These are phyloP conservation scores for Cremastinae sp. DNA, from an alignment of 2,888 invertebrate species.

Conservation along the genomic window DNA sequence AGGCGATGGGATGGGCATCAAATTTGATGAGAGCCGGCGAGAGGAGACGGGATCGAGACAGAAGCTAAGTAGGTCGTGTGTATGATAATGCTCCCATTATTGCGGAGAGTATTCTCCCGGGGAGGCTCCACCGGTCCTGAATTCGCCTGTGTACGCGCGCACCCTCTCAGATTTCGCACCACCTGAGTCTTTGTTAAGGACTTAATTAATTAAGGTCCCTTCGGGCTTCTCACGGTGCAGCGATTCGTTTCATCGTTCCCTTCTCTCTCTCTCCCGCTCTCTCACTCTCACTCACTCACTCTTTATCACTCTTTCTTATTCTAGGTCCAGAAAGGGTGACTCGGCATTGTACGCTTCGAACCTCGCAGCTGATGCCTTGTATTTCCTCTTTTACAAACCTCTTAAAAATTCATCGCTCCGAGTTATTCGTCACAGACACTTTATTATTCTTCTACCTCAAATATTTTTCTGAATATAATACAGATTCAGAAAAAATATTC, in stretches of 20 bases:
- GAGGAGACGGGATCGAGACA: conserved; percentile 58
- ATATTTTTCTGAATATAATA: too few species aligned
- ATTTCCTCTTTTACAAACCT: conserved; percentile 16
- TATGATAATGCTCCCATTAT: conserved; percentile 79
- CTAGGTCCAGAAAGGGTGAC: conserved; percentile 33
- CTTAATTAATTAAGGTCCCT: conserved; percentile 78
- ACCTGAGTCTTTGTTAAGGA: conserved; percentile 78
- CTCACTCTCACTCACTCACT: neutral
- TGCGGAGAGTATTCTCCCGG: conserved; percentile 66
- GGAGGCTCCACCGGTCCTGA: conserved; percentile 43
- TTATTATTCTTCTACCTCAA: too few species aligned
- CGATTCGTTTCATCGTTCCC: conserved; percentile 69
- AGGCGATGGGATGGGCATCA: conserved; percentile 65
- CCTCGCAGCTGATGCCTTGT: conserved; percentile 73
- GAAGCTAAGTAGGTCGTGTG: conserved; percentile 78
- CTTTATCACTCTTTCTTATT: too few species aligned
- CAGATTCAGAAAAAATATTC: too few species aligned
- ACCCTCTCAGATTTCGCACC: conserved; percentile 75
- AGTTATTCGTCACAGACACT: conserved; percentile 32
- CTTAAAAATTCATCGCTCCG: conserved; percentile 48
- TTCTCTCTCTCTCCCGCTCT: too few species aligned
- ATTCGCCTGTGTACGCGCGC: conserved; percentile 61
- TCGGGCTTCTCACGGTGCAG: conserved; percentile 52
- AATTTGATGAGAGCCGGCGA: conserved; percentile 61
- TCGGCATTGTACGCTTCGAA: conserved; percentile 28